Base-by-base conservation (phyloP, 2,888 invertebrate genomes). In the Apotomis turbidana region DNA sequence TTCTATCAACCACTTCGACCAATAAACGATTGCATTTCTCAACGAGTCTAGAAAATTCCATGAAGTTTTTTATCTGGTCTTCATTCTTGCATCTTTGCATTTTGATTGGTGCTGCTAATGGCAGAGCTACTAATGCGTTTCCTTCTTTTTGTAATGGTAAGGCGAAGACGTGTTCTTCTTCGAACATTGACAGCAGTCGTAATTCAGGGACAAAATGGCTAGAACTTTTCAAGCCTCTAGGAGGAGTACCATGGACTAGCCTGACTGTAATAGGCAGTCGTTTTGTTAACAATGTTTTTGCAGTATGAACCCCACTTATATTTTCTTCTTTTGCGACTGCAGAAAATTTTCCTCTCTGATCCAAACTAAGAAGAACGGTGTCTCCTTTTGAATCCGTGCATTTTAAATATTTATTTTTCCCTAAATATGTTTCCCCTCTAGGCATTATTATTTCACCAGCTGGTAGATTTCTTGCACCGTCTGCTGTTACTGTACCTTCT, bases 291-390 rank as follows among this genome's bases (percentile, higher is more conserved):
- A 99, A 94, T 81, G 97, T 98, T 84, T 96, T 96, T 13, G 98
- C 97, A 76, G 97, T 97, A 88, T 99, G 98, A 15, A 98, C 98
- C 36, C 98, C 98, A 85, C 98, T 97, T 76, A 99, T 98, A 90
- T 98, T 98, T 83, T 98, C 98, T 88, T 98, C 97, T 83, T 97
- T 96, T 75, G 98, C 98, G 70, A 99, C 94, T 62, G 98, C 97
- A 80, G 98, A 98, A 91, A 99, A 98, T 83, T 97, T 96, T 52
- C 98, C 98, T 85, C 97, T 95, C 88, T 97, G 97, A 83, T 98
- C 98, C 85, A 97, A 94, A 75, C 96, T 96, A 77, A 98, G 91
- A 81, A 97, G 95, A 46, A 98, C 94, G 79, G 95, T 96, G 84
- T 98, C 97, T 55, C 98, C 98, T 85, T 96, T 96, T 15, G 95